Evolutionary conservation across 1,140 invertebrate genomes (phyloP).

Genomic region (Sitobion miscanthi): DNA sequence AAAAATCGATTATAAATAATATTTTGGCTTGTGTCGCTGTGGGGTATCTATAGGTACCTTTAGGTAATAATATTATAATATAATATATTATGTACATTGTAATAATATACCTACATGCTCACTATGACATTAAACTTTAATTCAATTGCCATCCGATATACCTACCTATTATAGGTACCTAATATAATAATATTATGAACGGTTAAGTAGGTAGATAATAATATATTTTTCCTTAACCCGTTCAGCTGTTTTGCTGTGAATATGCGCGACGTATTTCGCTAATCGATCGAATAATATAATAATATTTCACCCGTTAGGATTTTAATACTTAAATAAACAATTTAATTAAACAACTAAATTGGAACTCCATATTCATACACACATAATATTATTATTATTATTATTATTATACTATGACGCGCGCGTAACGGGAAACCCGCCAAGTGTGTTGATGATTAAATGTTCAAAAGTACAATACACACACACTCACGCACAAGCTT

Average conservation of each 20-base stretch:
- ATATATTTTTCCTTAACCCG: neutral
- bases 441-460: constrained; percentile 4
- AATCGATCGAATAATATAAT: neutral
- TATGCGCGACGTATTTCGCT: neutral
- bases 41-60: too few relatives aligned
- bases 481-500: neutral
- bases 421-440: neutral
- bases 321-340: neutral
- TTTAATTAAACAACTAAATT: neutral
- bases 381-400: neutral
- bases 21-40: too few relatives aligned
- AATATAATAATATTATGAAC: neutral
- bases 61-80: too few relatives aligned
- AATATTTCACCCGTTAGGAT: neutral
- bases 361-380: neutral
- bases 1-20: neutral
- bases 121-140: too few relatives aligned
- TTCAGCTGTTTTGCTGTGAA: neutral
- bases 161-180: too few relatives aligned
- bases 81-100: too few relatives aligned
- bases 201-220: neutral
- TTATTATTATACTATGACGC: neutral
- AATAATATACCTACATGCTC: too few relatives aligned
- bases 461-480: neutral
- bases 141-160: too few relatives aligned